Base-by-base conservation (phyloP, 2,113 vertebrate genomes). In the Tinamus guttatus region DNA sequence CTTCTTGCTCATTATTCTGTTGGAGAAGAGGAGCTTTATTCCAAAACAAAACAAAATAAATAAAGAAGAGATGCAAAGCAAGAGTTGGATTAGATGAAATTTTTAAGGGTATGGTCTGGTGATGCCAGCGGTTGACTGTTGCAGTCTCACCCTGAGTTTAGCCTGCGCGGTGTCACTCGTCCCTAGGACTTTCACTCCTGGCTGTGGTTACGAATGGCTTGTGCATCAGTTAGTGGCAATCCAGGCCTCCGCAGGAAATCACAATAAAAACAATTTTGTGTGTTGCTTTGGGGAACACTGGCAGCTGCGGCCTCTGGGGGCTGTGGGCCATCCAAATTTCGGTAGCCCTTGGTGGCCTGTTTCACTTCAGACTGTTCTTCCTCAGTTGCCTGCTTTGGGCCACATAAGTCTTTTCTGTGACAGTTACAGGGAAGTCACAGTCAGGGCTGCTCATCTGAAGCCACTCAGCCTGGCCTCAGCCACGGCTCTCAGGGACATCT, bases 381-480 rank as follows among this genome's bases (percentile, higher is more conserved):
- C 70, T 75, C 78, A 27, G 78, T 77, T 47, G 38, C 32, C 13
- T 68, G 91, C 47, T 95, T 90, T 36, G 85, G 83, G 38, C 77
- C 62, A 93, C 88, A 84, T 86, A 34, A 49, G 52, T 69, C 13
- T 0, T 76, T 81, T 76, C 87, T 79, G 40, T 91, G 54, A 68
- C 49, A 77, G 24, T 75, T 90, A 84, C 83, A 76, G 88, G 88
- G 90, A 96, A 92, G 76, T 73, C 54, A 64, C 69, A 95, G 94
- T 96, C 93, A 96, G 90, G 74, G 85, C 73, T 93, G 43, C 74
- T 95, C 40, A 0, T 90, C 77, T 24, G 3, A 62, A 92, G 84
- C 86, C 64, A 65, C 93, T 93, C 69, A 54, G 81, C 77, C 81
- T 34, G 84, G 90, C 92, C 65, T 82, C 93, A 81, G 68, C 76